Evolutionary conservation across 2,113 vertebrate genomes (phyloP), one percentile per base, ranked within the genome.

Genomic region (Sceloporus undulatus): DNA sequence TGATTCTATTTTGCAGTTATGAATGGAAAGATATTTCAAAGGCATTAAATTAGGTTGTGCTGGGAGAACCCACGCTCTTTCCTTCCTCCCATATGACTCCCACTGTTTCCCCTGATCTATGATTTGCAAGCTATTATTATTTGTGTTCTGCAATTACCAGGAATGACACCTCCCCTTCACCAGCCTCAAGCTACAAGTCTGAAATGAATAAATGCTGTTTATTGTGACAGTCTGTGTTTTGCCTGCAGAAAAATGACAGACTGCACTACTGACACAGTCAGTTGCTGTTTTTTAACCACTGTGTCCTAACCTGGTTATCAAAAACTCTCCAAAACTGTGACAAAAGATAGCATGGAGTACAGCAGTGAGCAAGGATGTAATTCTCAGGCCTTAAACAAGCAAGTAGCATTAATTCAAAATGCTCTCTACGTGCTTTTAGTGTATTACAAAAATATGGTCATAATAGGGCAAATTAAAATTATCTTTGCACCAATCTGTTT

Each of bases 71-170:
- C 93, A 91, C 95, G 95, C 95, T 95, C 94, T 95, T 94, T 82
- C 93, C 93, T 96, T 92, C 95, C 91, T 96, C 89, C 91, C 93
- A 95, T 96, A 95, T 96, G 96, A 6, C 92, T 94, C 94, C 94
- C 86, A 96, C 94, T 95, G 93, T 96, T 96, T 96, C 85, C 94
- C 96, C 92, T 96, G 96, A 96, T 97, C 95, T 94, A 93, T 95
- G 95, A 96, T 97, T 96, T 97, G 94, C 96, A 94, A 95, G 93
- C 93, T 95, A 90, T 97, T 96, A 96, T 97, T 97, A 97, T 97
- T 96, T 96, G 94, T 96, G 94, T 96, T 96, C 96, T 96, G 93
- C 96, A 97, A 92, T 97, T 96, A 96, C 86, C 56, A 89, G 18
- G 76, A 91, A 91, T 93, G 95, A 96, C 96, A 95, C 94, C 96